phyloP scores from a whole-genome alignment of 2,888 invertebrate genomes.

The Noctua fimbriata region DNA sequence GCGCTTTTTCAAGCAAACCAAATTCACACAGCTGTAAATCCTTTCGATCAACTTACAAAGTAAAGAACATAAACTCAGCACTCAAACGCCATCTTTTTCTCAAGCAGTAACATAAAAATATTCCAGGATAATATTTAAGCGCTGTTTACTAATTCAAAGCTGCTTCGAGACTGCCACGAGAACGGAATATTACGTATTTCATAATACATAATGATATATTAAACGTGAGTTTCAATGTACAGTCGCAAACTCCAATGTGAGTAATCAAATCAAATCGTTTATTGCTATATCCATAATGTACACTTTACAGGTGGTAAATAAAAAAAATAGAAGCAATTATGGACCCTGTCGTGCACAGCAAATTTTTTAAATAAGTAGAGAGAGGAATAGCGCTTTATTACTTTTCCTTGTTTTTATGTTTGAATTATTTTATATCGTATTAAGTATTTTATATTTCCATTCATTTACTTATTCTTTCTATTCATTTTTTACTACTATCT shows the following conservation, averaged over 20 bases:
- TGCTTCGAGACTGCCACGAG: slow-evolving; percentile 9
- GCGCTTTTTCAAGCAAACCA: background rate
- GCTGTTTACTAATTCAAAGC: slow-evolving; percentile 39
- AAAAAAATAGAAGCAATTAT: no score
- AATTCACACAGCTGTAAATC: background rate
- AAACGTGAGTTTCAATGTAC: slow-evolving; percentile 10
- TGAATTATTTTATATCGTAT: no score
- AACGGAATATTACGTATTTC: slow-evolving; percentile 41
- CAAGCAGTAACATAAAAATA: slow-evolving; percentile 14
- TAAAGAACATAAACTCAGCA: slow-evolving; percentile 15
- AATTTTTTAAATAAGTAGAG: no score
- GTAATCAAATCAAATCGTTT: no score
- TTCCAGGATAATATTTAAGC: slow-evolving; percentile 11
- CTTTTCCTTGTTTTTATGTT: no score
- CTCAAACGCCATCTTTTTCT: slow-evolving; percentile 6
- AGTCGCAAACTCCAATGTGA: background rate
- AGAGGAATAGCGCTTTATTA: no score
- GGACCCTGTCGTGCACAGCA: no score
- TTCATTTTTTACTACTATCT: no score
- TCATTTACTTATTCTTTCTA: no score
- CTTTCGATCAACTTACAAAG: slow-evolving; percentile 11
- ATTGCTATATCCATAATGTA: no score
- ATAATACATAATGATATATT: slow-evolving; percentile 17
- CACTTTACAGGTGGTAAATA: no score
- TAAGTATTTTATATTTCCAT: no score